Conservation (phyloP, 2,888 invertebrate species). For the Tachystola acroxantha region DNA sequence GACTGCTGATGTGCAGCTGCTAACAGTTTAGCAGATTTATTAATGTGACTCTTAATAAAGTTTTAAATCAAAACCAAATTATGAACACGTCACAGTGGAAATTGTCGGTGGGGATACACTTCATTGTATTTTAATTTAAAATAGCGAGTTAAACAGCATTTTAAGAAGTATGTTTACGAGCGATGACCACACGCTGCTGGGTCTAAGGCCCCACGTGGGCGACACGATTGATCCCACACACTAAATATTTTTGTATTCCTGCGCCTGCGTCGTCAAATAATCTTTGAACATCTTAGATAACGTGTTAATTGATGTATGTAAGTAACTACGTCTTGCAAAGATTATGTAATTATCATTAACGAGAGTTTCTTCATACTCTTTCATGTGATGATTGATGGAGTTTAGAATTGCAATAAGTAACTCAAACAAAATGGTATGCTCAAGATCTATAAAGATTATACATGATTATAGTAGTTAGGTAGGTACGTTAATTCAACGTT, state of each 20-base stretch:
- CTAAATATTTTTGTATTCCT: constrained; percentile 17
- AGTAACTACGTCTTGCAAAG: too few relatives aligned
- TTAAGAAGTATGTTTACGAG: constrained; percentile 17
- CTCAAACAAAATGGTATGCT: too few relatives aligned
- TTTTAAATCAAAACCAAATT: too few relatives aligned
- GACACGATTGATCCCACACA: constrained; percentile 21
- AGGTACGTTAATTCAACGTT: too few relatives aligned
- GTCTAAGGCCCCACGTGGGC: constrained; percentile 18
- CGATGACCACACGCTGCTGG: constrained; percentile 18
- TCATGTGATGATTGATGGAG: not conserved
- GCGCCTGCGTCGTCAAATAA: constrained; percentile 8
- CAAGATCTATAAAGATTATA: too few relatives aligned
- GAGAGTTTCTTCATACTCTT: constrained; percentile 10
- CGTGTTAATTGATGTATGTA: not conserved
- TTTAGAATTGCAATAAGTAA: constrained; percentile 7
- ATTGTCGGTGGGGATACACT: too few relatives aligned
- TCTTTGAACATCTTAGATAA: constrained; percentile 13
- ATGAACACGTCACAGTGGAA: too few relatives aligned
- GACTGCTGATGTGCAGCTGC: constrained; percentile 13
- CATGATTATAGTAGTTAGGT: too few relatives aligned
- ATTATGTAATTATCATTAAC: too few relatives aligned
- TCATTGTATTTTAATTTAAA: constrained; percentile 3
- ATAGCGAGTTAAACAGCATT: constrained; percentile 21
- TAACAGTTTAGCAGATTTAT: too few relatives aligned
- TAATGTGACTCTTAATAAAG: too few relatives aligned